Base-by-base conservation (phyloP, 2,797 vertebrate species). In the Prunella strophiata region DNA sequence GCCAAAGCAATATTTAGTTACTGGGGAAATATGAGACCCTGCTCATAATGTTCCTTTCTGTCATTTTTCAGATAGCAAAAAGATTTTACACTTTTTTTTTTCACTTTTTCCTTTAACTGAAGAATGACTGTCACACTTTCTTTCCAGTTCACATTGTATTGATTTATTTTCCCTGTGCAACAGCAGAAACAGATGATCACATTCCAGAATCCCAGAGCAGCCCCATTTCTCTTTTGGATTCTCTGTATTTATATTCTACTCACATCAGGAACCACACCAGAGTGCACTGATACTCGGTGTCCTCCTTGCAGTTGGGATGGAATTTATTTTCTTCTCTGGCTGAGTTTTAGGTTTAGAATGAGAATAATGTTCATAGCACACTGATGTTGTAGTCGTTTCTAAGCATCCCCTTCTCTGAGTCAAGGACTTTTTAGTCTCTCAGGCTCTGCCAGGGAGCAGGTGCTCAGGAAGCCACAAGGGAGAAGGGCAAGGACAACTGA, bases 1-100 rank as follows among this genome's bases (percentile, higher is more conserved):
- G 36, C 58, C 85, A 93, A 91, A 89, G 82, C 89, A 96, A 88
- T 93, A 88, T 94, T 94, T 94, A 95, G 72, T 94, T 96, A 95
- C 90, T 72, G 79, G 62, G 73, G 88, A 95, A 94, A 96, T 81
- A 92, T 43, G 34, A 94, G 76, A 75, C 73, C 42, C 34, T 78
- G 73, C 47, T 95, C 79, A 58, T 75, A 83, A 84, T 75, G 54
- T 48, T 94, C 62, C 36, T 91, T 36, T 45, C 76, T 86, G 77
- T 86, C 70, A 54, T 86, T 85, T 67, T 78, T 38, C 21, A 51
- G 77, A 86, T 25, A 73, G 55, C 58, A 86, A 81, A 75, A 68
- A 77, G 25, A 88, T 93, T 81, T 94, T 73, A 90, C 61, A 27
- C 17, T 6, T 48, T 45, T 86, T 74, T 74, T 76, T 73, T 32